Percentiles rank a stretch among this genome's conserved stretches.
These are phyloP conservation scores for Lepidurus arcticus DNA, from an alignment of 1,140 invertebrate species.

Conservation along the genomic window DNA sequence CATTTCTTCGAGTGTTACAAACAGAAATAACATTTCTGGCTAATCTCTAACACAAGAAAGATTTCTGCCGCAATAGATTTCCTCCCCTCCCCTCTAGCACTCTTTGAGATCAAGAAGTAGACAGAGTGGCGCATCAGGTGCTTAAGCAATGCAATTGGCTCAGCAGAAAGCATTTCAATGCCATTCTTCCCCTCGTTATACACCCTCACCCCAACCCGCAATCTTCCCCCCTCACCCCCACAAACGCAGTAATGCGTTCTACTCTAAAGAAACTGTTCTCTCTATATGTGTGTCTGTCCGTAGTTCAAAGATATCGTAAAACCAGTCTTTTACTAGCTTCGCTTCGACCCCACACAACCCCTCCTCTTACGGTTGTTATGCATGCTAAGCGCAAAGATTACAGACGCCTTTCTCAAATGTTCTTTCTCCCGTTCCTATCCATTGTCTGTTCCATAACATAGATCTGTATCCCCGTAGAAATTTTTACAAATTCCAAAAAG, in stretches of 20 bases:
- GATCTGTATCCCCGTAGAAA: too few species aligned
- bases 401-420: too few species aligned
- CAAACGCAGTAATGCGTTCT: constrained; percentile 3
- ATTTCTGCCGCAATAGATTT: background rate
- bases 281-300: background rate
- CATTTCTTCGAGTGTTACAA: too few species aligned
- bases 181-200: background rate
- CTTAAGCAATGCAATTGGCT: background rate
- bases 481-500: too few species aligned
- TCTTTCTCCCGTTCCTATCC: too few species aligned
- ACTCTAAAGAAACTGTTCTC: background rate
- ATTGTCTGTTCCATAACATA: too few species aligned
- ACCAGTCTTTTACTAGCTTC: background rate
- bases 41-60: too few species aligned
- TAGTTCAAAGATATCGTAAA: constrained; percentile 6
- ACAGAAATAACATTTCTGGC: too few species aligned
- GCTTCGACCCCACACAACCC: background rate
- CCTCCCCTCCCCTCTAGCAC: background rate
- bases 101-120: background rate
- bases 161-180: background rate
- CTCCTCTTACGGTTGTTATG: too few species aligned
- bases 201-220: constrained; percentile 1
- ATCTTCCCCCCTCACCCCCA: background rate
- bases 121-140: constrained; percentile 4
- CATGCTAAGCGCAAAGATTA: too few species aligned